Conservation (phyloP, 2,888 invertebrate species). For the Drosophila rellima region DNA sequence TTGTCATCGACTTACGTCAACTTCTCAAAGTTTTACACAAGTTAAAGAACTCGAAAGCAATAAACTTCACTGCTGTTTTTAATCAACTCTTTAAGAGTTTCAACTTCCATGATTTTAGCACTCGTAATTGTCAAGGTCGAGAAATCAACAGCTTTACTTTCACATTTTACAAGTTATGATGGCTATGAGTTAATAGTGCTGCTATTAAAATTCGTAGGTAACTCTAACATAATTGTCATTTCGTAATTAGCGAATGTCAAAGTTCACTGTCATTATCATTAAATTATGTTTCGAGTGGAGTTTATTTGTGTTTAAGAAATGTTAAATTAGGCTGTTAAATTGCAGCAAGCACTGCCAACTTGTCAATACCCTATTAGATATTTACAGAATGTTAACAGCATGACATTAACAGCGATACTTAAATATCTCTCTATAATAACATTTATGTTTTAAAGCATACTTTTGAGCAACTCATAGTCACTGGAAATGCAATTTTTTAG, state of each 20-base stretch:
- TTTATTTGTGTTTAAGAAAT: too few relatives aligned
- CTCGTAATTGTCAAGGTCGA: constrained; percentile 15
- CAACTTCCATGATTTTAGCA: background rate
- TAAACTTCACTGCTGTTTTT: background rate
- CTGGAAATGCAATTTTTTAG: background rate
- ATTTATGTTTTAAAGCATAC: constrained; percentile 33
- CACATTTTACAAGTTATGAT: constrained; percentile 1
- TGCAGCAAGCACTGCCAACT: background rate
- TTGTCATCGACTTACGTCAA: constrained; percentile 11
- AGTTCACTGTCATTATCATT: constrained; percentile 9
- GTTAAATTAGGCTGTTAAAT: too few relatives aligned
- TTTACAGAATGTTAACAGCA: background rate
- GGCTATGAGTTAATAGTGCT: constrained; percentile 2
- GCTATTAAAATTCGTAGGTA: background rate
- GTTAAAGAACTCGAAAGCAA: constrained; percentile 3
- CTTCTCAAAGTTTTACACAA: background rate
- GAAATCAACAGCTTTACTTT: constrained; percentile 1
- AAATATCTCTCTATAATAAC: background rate
- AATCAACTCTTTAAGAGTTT: background rate
- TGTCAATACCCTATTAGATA: too few relatives aligned
- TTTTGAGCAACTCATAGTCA: constrained; percentile 23
- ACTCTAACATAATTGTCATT: constrained; percentile 10
- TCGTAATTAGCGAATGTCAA: constrained; percentile 3
- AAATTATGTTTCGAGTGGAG: background rate
- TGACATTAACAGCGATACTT: background rate